These are phyloP conservation scores for Tetramorium parvispinum DNA, from an alignment of 1,140 invertebrate species.

Conservation along the genomic window DNA sequence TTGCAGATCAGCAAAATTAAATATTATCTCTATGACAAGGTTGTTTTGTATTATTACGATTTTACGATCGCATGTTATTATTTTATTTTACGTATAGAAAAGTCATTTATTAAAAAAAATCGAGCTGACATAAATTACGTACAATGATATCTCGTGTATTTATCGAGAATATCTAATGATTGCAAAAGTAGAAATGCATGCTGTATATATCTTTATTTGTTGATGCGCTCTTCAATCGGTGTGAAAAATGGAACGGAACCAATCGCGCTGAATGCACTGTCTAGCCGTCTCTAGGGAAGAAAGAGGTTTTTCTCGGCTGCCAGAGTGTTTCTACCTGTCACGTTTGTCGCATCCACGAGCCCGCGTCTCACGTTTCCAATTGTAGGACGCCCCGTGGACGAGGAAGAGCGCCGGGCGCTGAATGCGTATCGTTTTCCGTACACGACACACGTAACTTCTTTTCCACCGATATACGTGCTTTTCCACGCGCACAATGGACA, in stretches of 20 bases:
- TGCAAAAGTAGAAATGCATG: background rate
- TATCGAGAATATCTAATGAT: background rate
- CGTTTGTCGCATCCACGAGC: constrained; percentile 60
- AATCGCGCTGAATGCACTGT: constrained; percentile 49
- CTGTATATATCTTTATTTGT: constrained; percentile 31
- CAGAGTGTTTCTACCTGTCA: constrained; percentile 73
- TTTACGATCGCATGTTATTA: background rate
- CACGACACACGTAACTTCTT: constrained; percentile 71
- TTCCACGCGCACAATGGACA: constrained; percentile 67
- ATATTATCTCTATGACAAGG: background rate
- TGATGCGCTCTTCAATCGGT: constrained; percentile 26
- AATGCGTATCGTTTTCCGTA: constrained; percentile 72
- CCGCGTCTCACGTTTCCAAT: constrained; percentile 72
- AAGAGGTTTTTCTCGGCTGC: constrained; percentile 37
- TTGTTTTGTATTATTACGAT: background rate
- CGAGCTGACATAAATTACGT: background rate
- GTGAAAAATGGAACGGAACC: constrained; percentile 50
- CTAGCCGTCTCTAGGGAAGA: constrained; percentile 35
- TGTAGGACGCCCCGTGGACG: constrained; percentile 69
- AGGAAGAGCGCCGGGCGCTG: constrained; percentile 63
- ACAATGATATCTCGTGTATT: background rate
- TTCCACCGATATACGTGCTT: constrained; percentile 51
- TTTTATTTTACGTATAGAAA: background rate
- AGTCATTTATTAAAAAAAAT: background rate
- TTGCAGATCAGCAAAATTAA: background rate